These are phyloP conservation scores for Bambusicola thoracicus DNA, from an alignment of 2,113 vertebrate genomes.

Conservation along the genomic window DNA sequence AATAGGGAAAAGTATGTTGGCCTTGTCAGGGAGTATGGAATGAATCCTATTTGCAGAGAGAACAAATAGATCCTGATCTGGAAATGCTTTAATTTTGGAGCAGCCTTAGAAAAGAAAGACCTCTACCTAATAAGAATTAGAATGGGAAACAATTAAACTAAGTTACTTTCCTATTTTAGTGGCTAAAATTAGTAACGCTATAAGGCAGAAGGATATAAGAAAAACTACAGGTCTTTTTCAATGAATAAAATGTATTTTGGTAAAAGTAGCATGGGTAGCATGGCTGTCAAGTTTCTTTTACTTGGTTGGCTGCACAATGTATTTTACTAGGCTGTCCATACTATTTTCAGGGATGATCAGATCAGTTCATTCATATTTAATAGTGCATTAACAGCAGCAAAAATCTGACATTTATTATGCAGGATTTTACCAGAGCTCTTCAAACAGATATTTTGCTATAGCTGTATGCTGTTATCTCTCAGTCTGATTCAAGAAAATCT, in stretches of 20 bases:
- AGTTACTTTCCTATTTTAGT: not conserved
- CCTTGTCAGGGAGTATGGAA: not conserved
- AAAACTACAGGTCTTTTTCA: not conserved
- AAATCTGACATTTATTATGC: not conserved
- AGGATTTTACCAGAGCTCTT: not conserved
- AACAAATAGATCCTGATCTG: not conserved
- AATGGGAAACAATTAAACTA: not conserved
- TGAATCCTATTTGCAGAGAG: not conserved
- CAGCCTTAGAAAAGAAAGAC: not conserved
- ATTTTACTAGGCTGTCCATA: not conserved
- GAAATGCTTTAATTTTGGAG: not conserved
- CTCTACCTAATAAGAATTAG: not conserved
- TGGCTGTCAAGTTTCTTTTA: not conserved
- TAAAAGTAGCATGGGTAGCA: not conserved
- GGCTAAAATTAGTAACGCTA: not conserved
- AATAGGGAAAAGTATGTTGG: not conserved
- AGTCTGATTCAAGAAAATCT: not conserved
- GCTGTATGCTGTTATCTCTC: not conserved
- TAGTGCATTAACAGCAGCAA: not conserved
- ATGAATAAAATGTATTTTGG: not conserved
- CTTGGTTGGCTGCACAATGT: not conserved
- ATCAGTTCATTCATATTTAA: not conserved
- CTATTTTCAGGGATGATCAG: not conserved
- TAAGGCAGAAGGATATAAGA: conserved; percentile 7
- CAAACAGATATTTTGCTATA: not conserved